Percentiles rank a stretch among this genome's conserved stretches.
Evolutionary conservation across 2,797 vertebrate species (phyloP).

Genomic region (Darevskia mixta): DNA sequence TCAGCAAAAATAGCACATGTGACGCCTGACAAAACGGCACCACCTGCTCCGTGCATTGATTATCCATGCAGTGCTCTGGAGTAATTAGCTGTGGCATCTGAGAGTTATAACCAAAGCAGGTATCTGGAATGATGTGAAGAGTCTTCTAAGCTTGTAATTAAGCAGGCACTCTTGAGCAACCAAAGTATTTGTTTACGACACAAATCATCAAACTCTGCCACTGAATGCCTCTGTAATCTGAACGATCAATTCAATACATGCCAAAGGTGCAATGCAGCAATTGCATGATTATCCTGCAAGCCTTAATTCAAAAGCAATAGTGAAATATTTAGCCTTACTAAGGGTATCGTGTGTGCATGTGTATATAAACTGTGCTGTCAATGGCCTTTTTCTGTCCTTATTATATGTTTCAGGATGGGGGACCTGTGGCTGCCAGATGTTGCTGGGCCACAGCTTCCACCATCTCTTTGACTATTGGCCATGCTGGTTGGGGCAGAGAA

Average conservation of each 20-base stretch:
- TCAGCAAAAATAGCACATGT: not conserved
- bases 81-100: slow-evolving; percentile 10
- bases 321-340: not conserved
- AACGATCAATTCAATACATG: not conserved
- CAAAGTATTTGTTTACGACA: slow-evolving; percentile 4
- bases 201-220: not conserved
- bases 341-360: not conserved
- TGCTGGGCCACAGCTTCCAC: not conserved
- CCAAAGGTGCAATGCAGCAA: not conserved
- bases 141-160: not conserved
- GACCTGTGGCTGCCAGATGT: not conserved
- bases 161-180: not conserved
- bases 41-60: slow-evolving; percentile 3
- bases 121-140: not conserved
- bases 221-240: not conserved
- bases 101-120: not conserved
- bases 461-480: too few species aligned
- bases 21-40: slow-evolving; percentile 12
- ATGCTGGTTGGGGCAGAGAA: too few species aligned
- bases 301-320: not conserved
- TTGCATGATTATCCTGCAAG: not conserved
- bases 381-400: not conserved
- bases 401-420: not conserved
- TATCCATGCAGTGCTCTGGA: not conserved
- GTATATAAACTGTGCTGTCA: not conserved